Percentiles rank a stretch among this genome's conserved stretches.
These are phyloP conservation scores for Mixornis gularis DNA, from an alignment of 2,113 vertebrate genomes.

Conservation along the genomic window DNA sequence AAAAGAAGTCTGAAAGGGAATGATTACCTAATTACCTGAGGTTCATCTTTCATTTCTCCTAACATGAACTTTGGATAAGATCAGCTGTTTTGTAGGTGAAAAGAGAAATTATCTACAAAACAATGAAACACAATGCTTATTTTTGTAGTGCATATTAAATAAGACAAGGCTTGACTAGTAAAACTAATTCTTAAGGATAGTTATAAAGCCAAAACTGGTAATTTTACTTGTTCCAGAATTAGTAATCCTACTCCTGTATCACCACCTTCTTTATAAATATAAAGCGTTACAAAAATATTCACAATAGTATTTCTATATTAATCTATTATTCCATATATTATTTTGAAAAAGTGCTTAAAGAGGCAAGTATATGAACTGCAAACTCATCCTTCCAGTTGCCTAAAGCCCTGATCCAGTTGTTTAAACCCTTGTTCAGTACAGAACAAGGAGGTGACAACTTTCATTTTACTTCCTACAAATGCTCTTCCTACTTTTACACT, in stretches of 20 bases:
- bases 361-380: background rate
- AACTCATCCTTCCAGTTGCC: background rate
- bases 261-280: constrained; percentile 50
- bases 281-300: constrained; percentile 69
- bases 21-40: constrained; percentile 15
- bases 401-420: background rate
- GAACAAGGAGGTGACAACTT: constrained; percentile 14
- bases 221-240: background rate
- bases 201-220: background rate
- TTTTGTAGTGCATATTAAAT: constrained; percentile 32
- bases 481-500: background rate
- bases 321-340: background rate
- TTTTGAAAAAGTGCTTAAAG: constrained; percentile 23
- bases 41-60: background rate
- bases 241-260: background rate
- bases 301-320: background rate
- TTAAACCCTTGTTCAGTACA: background rate
- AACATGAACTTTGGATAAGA: background rate
- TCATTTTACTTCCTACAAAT: background rate
- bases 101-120: constrained; percentile 7
- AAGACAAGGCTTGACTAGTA: background rate
- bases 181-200: constrained; percentile 10
- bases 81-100: background rate
- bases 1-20: background rate
- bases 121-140: background rate